phyloP scores from a whole-genome alignment of 2,888 invertebrate genomes.

The Perdita meconis region DNA sequence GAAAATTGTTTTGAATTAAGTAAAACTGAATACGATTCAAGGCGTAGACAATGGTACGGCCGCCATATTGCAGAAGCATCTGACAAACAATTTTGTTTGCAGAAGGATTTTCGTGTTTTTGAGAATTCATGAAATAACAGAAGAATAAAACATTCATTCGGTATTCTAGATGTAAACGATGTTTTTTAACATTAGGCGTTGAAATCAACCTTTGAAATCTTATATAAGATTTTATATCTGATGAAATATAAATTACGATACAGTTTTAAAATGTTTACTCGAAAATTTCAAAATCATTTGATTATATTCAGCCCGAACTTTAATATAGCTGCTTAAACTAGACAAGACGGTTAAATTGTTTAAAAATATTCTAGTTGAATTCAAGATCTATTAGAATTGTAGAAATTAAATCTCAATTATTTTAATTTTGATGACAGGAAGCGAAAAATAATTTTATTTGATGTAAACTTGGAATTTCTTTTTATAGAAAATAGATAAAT shows the following conservation, averaged over 20 bases:
- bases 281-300: slow-evolving; percentile 1
- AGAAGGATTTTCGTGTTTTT: neutral
- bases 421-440: slow-evolving; percentile 9
- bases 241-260: slow-evolving; percentile 11
- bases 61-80: neutral
- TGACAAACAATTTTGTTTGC: neutral
- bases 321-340: too few species aligned
- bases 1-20: too few species aligned
- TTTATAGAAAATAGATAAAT: too few species aligned
- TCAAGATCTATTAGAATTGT: too few species aligned
- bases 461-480: too few species aligned
- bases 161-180: neutral
- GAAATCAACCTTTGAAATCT: neutral
- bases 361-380: too few species aligned
- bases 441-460: too few species aligned
- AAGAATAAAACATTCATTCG: too few species aligned
- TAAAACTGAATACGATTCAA: too few species aligned
- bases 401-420: too few species aligned
- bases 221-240: neutral
- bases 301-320: neutral
- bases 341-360: slow-evolving; percentile 9
- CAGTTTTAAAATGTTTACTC: neutral
- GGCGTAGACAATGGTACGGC: too few species aligned
- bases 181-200: too few species aligned
- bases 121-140: neutral